These are phyloP conservation scores for Eupithecia pulchellata DNA, from an alignment of 2,888 invertebrate genomes.

Conservation along the genomic window DNA sequence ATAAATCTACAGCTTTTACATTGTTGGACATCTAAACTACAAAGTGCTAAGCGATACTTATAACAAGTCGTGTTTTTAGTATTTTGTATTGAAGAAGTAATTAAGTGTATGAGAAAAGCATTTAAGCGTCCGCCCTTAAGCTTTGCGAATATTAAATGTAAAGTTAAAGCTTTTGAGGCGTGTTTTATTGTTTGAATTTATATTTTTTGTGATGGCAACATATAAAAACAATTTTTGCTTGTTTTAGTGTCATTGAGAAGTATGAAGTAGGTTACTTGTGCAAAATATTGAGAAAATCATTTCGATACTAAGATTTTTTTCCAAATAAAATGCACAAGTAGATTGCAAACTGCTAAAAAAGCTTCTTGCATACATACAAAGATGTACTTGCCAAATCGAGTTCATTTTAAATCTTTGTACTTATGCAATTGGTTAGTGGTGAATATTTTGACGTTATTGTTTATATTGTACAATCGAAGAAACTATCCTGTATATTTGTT, in stretches of 20 bases:
- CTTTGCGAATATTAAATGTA: constrained; percentile 62
- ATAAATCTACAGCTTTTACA: background rate
- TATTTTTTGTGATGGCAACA: constrained; percentile 18
- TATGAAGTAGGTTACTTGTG: background rate
- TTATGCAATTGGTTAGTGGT: background rate
- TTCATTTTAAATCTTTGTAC: background rate
- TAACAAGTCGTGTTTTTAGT: constrained; percentile 4
- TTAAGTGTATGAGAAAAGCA: constrained; percentile 77
- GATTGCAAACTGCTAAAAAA: constrained; percentile 1
- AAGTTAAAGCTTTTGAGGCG: constrained; percentile 6
- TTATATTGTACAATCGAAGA: constrained; percentile 23
- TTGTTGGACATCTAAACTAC: constrained; percentile 13
- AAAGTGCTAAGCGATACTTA: constrained; percentile 31
- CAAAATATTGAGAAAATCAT: background rate
- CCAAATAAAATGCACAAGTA: background rate
- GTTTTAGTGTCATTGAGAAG: background rate
- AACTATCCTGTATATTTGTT: background rate
- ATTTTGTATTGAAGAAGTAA: constrained; percentile 30
- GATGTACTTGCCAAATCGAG: background rate
- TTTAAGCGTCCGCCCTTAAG: constrained; percentile 71
- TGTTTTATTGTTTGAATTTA: constrained; percentile 6
- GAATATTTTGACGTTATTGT: background rate
- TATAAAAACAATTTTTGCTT: background rate
- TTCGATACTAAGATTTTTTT: background rate
- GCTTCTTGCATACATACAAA: constrained; percentile 1